Conservation (phyloP, 2,797 vertebrate species). For the Momotus momota region DNA sequence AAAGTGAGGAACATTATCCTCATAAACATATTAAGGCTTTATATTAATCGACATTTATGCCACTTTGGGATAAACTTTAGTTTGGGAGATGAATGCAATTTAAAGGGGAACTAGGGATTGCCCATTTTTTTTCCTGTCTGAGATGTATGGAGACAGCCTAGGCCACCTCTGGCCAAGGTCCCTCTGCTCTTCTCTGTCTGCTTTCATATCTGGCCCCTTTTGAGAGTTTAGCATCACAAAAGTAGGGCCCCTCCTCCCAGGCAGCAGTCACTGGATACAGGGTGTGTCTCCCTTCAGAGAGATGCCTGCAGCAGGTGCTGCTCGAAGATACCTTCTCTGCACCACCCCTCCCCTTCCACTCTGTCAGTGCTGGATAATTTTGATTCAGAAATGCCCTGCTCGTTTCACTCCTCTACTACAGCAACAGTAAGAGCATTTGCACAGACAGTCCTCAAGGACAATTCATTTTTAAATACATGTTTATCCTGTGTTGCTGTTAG, state of each 20-base stretch:
- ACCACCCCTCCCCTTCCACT: rapidly evolving
- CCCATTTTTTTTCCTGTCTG: background rate
- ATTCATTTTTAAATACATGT: rapidly evolving
- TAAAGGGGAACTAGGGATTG: background rate
- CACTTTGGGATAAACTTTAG: background rate
- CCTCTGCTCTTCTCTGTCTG: background rate
- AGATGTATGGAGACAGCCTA: background rate
- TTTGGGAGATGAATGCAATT: background rate
- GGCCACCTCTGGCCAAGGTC: background rate
- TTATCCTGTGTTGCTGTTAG: background rate
- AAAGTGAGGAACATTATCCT: background rate
- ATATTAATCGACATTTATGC: background rate
- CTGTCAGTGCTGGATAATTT: background rate
- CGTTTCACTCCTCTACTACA: background rate
- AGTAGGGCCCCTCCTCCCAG: background rate
- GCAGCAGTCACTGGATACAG: rapidly evolving
- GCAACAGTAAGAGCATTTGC: background rate
- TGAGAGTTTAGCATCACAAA: background rate
- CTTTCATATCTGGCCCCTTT: background rate
- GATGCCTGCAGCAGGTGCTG: background rate
- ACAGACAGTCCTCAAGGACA: background rate
- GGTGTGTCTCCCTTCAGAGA: background rate
- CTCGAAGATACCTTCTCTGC: background rate
- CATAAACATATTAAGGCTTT: background rate
- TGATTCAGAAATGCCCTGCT: background rate